These are phyloP conservation scores for Tragelaphus buxtoni DNA, from an alignment of 2,113 vertebrate species.

Conservation along the genomic window DNA sequence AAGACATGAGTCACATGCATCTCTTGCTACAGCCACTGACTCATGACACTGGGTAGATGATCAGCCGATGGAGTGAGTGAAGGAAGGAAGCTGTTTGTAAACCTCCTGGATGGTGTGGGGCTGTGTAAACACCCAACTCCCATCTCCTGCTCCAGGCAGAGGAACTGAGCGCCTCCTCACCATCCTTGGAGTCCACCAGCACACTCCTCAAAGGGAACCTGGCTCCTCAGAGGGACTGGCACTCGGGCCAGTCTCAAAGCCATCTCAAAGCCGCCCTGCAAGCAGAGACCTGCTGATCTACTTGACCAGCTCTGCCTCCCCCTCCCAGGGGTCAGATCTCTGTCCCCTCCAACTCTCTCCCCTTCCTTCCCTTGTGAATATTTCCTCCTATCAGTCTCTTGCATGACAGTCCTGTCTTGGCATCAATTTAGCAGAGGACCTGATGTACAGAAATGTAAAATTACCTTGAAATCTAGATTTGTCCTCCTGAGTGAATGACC, in stretches of 20 bases:
- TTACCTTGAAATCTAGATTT: background rate
- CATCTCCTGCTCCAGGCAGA: background rate
- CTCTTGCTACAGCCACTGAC: background rate
- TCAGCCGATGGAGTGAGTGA: background rate
- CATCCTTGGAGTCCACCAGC: background rate
- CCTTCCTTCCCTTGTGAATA: background rate
- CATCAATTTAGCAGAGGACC: background rate
- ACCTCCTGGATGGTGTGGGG: background rate
- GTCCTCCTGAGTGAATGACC: background rate
- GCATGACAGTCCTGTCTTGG: background rate
- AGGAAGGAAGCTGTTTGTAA: background rate
- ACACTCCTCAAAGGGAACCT: fast-evolving
- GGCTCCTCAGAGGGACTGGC: background rate
- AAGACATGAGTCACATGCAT: background rate
- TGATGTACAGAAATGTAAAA: background rate
- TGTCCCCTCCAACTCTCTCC: background rate
- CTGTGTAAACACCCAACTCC: background rate
- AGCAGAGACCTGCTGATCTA: background rate
- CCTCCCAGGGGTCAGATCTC: background rate
- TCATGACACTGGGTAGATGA: no score
- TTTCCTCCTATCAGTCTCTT: background rate
- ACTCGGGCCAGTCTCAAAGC: background rate
- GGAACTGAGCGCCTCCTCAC: background rate
- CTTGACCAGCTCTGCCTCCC: no score
- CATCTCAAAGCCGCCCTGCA: background rate